Evolutionary conservation across 2,797 vertebrate genomes (phyloP), one percentile per base, ranked within the genome.

Genomic region (Spondyliosoma cantharus): DNA sequence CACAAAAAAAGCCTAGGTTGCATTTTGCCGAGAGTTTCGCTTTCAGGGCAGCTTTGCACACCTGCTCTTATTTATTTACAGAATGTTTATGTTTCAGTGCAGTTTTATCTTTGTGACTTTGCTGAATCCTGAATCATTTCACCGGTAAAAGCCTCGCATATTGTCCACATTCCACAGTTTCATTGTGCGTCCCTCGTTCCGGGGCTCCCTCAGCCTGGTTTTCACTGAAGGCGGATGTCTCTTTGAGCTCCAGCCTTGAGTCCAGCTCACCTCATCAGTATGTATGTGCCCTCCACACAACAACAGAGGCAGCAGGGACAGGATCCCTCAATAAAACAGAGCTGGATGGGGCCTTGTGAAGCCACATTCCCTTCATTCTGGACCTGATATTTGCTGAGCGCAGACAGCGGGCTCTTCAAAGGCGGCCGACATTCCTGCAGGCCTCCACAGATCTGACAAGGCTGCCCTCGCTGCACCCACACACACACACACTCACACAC

Each of bases 311-410:
- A 88, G 83, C 78, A 70, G 81, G 91, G 87, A 76, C 65, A 59
- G 89, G 91, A 93, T 94, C 89, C 85, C 90, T 94, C 93, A 93
- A 94, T 94, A 93, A 92, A 95, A 93, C 89, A 94, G 89, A 84
- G 89, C 86, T 86, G 89, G 91, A 87, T 89, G 84, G 75, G 89
- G 80, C 84, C 83, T 86, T 90, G 90, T 87, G 92, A 92, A 94
- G 89, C 89, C 85, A 85, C 91, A 95, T 94, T 95, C 93, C 92
- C 91, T 91, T 93, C 91, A 92, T 93, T 93, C 91, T 91, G 82
- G 78, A 82, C 75, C 81, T 90, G 89, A 89, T 92, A 92, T 94
- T 92, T 90, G 93, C 90, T 83, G 93, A 90, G 89, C 84, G 65
- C 90, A 90, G 90, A 89, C 87, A 85, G 87, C 90, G 93, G 87